Evolutionary conservation across 1,140 invertebrate genomes (phyloP).

Genomic region (Papilio machaon): DNA sequence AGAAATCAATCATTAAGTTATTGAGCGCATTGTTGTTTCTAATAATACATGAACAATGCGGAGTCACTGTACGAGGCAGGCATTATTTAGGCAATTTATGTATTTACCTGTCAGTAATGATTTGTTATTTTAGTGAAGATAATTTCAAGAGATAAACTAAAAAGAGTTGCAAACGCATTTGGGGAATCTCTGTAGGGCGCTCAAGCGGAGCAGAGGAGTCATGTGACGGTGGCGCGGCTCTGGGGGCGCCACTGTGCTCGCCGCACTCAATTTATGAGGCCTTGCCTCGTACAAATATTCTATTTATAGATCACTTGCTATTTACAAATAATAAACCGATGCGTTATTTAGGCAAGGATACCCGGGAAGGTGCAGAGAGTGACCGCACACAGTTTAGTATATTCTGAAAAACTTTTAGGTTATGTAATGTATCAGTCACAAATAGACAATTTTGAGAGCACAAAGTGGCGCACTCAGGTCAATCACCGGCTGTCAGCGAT

Average conservation of each 20-base stretch:
- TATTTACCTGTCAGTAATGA: background rate
- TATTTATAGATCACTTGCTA: background rate
- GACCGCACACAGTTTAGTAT: background rate
- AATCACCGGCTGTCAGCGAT: background rate
- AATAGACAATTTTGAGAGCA: background rate
- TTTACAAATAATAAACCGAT: background rate
- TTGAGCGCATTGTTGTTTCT: background rate
- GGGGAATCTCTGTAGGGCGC: background rate
- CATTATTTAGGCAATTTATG: background rate
- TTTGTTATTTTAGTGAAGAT: background rate
- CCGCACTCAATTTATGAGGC: background rate
- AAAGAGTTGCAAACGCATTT: too few species aligned
- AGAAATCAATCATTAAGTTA: background rate
- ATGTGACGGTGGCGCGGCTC: background rate
- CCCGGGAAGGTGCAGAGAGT: background rate
- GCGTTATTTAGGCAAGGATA: background rate
- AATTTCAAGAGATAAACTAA: background rate
- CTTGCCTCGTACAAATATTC: background rate
- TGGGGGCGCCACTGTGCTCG: constrained; percentile 1
- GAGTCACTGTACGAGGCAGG: background rate
- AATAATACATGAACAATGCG: background rate
- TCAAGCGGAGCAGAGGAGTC: background rate
- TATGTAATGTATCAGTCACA: background rate
- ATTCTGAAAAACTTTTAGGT: background rate
- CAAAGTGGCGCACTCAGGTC: background rate